Conservation (phyloP, 2,888 invertebrate genomes). For the Scaptodrosophila latifasciaeformis region DNA sequence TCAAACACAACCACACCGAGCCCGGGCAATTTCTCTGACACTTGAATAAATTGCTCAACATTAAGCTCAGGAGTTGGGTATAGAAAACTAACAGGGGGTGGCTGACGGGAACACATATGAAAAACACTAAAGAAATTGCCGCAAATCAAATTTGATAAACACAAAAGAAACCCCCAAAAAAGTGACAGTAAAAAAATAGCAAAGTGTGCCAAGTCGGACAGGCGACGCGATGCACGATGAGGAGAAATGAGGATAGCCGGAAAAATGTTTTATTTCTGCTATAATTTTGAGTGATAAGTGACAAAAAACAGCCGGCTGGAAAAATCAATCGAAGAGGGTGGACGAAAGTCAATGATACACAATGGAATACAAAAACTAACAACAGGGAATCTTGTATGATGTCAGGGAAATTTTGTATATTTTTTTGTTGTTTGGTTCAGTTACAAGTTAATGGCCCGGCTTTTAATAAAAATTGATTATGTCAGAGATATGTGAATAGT, state of each 20-base stretch:
- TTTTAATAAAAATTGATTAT: constrained; percentile 70
- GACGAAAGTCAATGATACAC: constrained; percentile 4
- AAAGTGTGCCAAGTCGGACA: constrained; percentile 62
- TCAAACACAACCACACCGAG: too few species aligned
- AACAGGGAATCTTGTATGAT: constrained; percentile 30
- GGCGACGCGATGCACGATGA: constrained; percentile 15
- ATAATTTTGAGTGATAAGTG: constrained; percentile 71
- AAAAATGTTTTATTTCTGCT: constrained; percentile 71
- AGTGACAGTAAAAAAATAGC: constrained; percentile 65
- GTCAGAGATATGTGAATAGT: too few species aligned
- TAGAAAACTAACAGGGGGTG: constrained; percentile 43
- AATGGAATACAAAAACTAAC: constrained; percentile 18
- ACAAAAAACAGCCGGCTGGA: constrained; percentile 53
- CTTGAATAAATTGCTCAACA: constrained; percentile 64
- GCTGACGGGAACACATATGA: constrained; percentile 38
- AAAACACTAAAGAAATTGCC: constrained; percentile 66
- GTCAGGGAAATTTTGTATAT: too few species aligned
- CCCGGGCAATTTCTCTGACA: constrained; percentile 52
- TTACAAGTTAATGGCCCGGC: constrained; percentile 61
- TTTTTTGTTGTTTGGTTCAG: too few species aligned
- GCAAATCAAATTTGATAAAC: constrained; percentile 71
- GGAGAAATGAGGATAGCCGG: constrained; percentile 35
- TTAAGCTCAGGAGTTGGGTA: too few species aligned
- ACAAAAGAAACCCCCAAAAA: constrained; percentile 42
- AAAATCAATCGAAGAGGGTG: constrained; percentile 59